Percentiles rank a stretch among this genome's conserved stretches.
phyloP scores from a whole-genome alignment of 2,888 invertebrate species.

The Zhuqinia jingwanae region DNA sequence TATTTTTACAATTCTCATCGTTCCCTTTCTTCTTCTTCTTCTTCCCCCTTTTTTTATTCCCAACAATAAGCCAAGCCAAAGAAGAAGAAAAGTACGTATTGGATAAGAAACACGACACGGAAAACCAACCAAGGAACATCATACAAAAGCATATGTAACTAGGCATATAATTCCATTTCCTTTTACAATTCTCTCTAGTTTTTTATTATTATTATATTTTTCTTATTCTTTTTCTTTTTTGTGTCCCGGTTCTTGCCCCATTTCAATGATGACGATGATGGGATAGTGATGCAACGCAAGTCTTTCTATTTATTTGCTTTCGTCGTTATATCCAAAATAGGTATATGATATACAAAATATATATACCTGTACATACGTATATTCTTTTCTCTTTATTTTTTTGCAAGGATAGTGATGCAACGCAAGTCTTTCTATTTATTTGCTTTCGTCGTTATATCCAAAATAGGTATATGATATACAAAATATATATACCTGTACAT shows the following conservation, averaged over 20 bases:
- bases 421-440: too few relatives aligned
- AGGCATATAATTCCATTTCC: constrained; percentile 37
- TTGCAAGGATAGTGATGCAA: too few relatives aligned
- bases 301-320: background rate
- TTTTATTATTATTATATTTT: too few relatives aligned
- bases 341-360: too few relatives aligned
- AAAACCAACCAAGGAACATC: background rate
- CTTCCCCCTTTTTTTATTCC: background rate
- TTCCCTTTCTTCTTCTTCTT: background rate
- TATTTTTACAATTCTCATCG: background rate
- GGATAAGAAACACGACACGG: background rate
- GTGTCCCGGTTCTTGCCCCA: background rate
- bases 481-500: background rate
- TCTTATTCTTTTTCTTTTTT: background rate
- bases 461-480: background rate
- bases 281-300: too few relatives aligned
- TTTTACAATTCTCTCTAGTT: constrained; percentile 19
- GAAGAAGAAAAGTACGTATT: background rate
- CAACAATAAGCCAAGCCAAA: background rate
- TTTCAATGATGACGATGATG: too few relatives aligned
- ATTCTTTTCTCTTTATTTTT: too few relatives aligned
- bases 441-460: background rate
- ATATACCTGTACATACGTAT: too few relatives aligned
- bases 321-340: background rate
- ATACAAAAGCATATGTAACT: background rate